These are phyloP conservation scores for Drosophila lutescens DNA, from an alignment of 2,888 invertebrate species.

Conservation along the genomic window DNA sequence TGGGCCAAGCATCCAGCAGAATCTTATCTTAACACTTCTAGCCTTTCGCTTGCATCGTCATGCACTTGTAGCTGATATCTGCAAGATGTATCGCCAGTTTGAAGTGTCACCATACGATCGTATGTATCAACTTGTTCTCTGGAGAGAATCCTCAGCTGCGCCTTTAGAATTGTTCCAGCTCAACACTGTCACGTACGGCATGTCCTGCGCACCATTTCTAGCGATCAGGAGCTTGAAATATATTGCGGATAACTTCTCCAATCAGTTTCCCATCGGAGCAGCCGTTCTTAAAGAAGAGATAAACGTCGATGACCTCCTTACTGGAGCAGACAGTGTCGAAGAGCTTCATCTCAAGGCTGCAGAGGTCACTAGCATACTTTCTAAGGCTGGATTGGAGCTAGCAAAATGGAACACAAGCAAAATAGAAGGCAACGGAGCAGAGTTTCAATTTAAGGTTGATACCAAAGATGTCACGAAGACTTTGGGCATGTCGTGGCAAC, in stretches of 20 bases:
- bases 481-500: not conserved
- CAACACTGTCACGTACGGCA: not conserved
- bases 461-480: not conserved
- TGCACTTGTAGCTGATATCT: too few relatives aligned
- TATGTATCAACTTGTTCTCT: not conserved
- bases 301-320: too few relatives aligned
- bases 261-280: not conserved
- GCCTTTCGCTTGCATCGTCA: too few relatives aligned
- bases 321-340: not conserved
- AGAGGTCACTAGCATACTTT: too few relatives aligned
- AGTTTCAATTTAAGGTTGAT: not conserved
- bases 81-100: too few relatives aligned
- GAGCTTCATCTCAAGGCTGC: too few relatives aligned
- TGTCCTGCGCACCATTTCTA: not conserved
- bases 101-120: not conserved
- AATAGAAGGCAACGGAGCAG: not conserved
- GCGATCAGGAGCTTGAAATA: not conserved
- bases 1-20: too few relatives aligned
- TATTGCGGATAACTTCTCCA: not conserved
- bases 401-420: not conserved
- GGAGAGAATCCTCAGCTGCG: not conserved
- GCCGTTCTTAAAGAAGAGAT: too few relatives aligned
- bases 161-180: not conserved
- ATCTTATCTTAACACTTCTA: too few relatives aligned
- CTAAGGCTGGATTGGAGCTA: not conserved